Conservation (phyloP, 35 echinoderm and acorn worm genomes). For the Strongylocentrotus purpuratus region DNA sequence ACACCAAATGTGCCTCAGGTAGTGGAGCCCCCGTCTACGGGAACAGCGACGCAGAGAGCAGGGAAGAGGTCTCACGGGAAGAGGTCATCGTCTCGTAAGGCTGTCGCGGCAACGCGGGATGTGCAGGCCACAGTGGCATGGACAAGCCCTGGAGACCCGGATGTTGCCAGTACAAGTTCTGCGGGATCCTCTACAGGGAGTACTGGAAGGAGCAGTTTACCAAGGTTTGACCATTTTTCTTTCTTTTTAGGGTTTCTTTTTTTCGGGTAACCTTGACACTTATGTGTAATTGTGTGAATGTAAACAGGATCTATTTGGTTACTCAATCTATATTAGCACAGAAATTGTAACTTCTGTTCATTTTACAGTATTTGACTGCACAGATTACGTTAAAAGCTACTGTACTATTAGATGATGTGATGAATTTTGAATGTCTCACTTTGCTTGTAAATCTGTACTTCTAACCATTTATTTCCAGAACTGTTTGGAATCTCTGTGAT, state of each 20-base stretch:
- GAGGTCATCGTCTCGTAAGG: slow-evolving; percentile 57
- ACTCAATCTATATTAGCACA: too few relatives aligned
- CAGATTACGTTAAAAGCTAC: too few relatives aligned
- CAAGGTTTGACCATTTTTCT: neutral
- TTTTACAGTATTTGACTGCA: too few relatives aligned
- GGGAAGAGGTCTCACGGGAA: slow-evolving; percentile 15
- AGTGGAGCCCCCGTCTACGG: neutral
- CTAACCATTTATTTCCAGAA: too few relatives aligned
- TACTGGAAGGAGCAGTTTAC: slow-evolving; percentile 29
- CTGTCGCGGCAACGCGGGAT: slow-evolving; percentile 64
- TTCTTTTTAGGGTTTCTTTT: neutral
- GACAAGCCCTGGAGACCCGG: slow-evolving; percentile 61
- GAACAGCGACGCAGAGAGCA: neutral
- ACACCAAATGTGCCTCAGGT: slow-evolving; percentile 45
- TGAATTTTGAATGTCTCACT: too few relatives aligned
- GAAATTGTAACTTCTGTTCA: too few relatives aligned
- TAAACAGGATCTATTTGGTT: too few relatives aligned
- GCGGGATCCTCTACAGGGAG: slow-evolving; percentile 19
- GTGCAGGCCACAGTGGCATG: slow-evolving; percentile 75
- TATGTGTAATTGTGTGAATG: too few relatives aligned
- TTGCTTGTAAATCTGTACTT: too few relatives aligned
- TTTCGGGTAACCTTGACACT: neutral
- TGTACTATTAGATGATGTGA: too few relatives aligned
- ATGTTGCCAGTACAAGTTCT: slow-evolving; percentile 55
- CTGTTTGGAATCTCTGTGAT: too few relatives aligned